Base-by-base conservation (phyloP, 2,113 vertebrate genomes). In the Sinocyclocheilus rhinocerous region DNA sequence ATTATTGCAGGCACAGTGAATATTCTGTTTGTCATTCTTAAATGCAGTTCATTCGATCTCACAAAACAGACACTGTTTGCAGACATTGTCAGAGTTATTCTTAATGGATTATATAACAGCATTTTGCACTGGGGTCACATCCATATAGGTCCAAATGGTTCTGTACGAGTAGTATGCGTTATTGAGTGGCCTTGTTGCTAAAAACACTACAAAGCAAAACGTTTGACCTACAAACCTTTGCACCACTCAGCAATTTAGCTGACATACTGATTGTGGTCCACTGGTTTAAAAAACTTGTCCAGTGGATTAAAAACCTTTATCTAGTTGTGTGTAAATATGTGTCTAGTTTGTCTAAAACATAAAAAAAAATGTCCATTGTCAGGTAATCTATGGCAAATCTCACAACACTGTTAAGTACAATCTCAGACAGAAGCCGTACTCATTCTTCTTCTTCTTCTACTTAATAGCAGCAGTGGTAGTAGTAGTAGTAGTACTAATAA, bases 161-260 rank as follows among this genome's bases (percentile, higher is more conserved):
- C 72, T 55, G 42, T 73, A 39, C 86, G 45, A 89, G 79, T 90
- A 73, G 79, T 90, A 73, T n/a, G 89, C 90, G 61, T 84, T 73
- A 94, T 93, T 78, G 91, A 94, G 87, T 92, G 92, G 78, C 92
- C 93, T 90, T 92, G 90, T 90, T 92, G 57, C 84, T 81, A 57
- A 33, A 52, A 90, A 55, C 91, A 87, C 89, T 9, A 22, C 77
- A 76, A 61, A 75, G 73, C 63, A 81, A 48, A 77, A 24, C 26
- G 83, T 91, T 90, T 92, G 91, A 91, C 91, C 93, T 90, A 92
- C 90, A 93, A 92, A 89, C 63, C 81, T 67, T 45, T 63, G 52
- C 5, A n/a, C 42, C 45, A 11, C 36, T 26, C 33, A 33, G 61
- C 48, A 33, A 76, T 77, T 1, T 33, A 22, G 48, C 78, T 70